Base-by-base conservation (phyloP, 2,888 invertebrate species). In the Petrolisthes cinctipes region DNA sequence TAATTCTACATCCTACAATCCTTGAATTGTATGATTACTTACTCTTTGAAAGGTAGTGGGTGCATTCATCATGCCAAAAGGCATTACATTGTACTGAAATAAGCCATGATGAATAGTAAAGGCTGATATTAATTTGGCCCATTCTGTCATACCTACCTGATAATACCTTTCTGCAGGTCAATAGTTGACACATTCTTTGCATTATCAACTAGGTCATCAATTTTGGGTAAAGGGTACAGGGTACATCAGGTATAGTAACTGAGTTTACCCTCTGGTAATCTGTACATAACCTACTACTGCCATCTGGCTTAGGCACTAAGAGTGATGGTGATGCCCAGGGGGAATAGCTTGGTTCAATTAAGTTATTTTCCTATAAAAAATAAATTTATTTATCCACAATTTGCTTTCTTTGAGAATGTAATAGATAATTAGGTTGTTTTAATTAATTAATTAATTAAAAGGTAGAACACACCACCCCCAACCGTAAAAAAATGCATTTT, bases 251-350 rank as follows among this genome's bases (percentile, higher is more conserved):
- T 61, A 14, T 14, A 61, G 61, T 61, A 61, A 61, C 6, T 14
- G n/a, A 71, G 71, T 71, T 71, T 17, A 71, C 71, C n/a, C n/a
- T 71, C 5, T n/a, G n/a, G n/a, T 17, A 71, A n/a, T 71, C n/a
- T 11, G 71, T 71, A 71, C 71, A 71, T 11, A n/a, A 71, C 9
- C n/a, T 5, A 71, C 71, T 71, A n/a, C n/a, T n/a, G n/a, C n/a
- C n/a, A n/a, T n/a, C 71, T n/a, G 71, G 71, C 71, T 71, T 71
- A 17, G 71, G 71, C n/a, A 71, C 71, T 71, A 71, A 71, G 71
- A 71, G 5, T 11, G n/a, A 71, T 71, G 71, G 71, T 61, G 61
- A 61, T 9, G 61, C 14, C 71, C 71, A 71, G 5, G 7, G 71
- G n/a, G 71, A 71, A n/a, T 5, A 71, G n/a, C n/a, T 71, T 17